A percentile compares a stretch with the other conserved stretches of the same genome.
phyloP scores from a whole-genome alignment of 2,797 vertebrate genomes.

The Scleropages formosus region DNA sequence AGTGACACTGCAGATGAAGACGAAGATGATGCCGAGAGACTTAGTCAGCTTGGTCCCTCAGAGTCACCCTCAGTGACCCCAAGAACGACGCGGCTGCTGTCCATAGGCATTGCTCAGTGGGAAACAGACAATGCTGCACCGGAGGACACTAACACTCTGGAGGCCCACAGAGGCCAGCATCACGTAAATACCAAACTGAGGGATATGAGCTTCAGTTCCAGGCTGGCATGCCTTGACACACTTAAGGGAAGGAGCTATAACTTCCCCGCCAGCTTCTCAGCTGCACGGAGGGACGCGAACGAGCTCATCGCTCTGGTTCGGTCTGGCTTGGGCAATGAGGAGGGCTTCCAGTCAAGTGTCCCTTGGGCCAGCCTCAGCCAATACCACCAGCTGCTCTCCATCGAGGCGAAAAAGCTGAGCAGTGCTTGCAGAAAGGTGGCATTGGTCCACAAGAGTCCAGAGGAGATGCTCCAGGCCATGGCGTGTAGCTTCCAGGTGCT shows the following conservation, averaged over 20 bases:
- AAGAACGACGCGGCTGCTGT: constrained; percentile 31
- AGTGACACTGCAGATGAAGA: constrained; percentile 77
- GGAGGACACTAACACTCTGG: constrained; percentile 53
- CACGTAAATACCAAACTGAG: constrained; percentile 73
- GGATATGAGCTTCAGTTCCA: constrained; percentile 83
- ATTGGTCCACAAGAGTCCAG: constrained; percentile 79
- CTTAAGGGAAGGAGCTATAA: constrained; percentile 85
- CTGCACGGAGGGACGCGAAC: constrained; percentile 86
- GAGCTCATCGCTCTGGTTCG: constrained; percentile 91
- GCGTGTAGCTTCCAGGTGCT: constrained; percentile 92
- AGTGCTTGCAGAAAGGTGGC: constrained; percentile 87
- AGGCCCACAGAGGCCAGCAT: constrained; percentile 67
- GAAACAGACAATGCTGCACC: constrained; percentile 43
- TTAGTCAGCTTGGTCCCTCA: constrained; percentile 53
- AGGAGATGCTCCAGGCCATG: constrained; percentile 88
- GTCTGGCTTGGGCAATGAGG: constrained; percentile 68
- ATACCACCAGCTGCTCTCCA: constrained; percentile 80
- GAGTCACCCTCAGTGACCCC: constrained; percentile 40
- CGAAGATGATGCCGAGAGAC: constrained; percentile 75
- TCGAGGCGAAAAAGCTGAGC: constrained; percentile 85
- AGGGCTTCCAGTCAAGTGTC: constrained; percentile 60
- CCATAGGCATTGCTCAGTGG: constrained; percentile 45
- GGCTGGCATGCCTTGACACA: constrained; percentile 75
- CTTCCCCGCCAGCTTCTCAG: constrained; percentile 84
- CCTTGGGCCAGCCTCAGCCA: constrained; percentile 71